Evolutionary conservation across 2,113 vertebrate species (phyloP), one percentile per base, ranked within the genome.

Genomic region (Spilogale gracilis): DNA sequence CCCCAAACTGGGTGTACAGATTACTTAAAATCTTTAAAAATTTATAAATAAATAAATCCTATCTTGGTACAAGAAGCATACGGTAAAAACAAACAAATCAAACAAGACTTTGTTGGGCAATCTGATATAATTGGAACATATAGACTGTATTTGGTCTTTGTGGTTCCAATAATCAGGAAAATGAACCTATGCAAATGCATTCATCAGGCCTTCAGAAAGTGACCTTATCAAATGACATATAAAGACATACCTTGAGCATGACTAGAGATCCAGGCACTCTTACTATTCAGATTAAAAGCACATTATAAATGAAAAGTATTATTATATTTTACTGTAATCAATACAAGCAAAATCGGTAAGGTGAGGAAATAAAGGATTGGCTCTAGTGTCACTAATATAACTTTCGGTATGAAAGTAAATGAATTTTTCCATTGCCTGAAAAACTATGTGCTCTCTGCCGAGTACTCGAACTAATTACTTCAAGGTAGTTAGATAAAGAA

Each of bases 221-320:
- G 48, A 91, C 87, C 89, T 92, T 80, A 71, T 20, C 73, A 86
- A n/a, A 11, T 18, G 30, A 86, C 30, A 25, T 20, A n/a, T 50
- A 86, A 89, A 71, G 16, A 23, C 16, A 20, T 16, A 84, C 2
- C 1, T 8, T 78, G 43, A 78, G 43, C 67, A 4, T 63, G 58
- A 73, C 61, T 17, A 92, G 78, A 88, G 48, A 96, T 71, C 9
- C 9, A 78, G 63, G 32, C 10, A 71, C n/a, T 85, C 58, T 76
- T 30, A n/a, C 4, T n/a, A 10, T 88, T 58, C 13, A 63, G 16
- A 60, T 92, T 74, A 84, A 84, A 89, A 50, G 43, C 20, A 71
- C 32, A 58, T 83, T 73, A 79, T 48, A 97, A 86, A 67, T 90
- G 85, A 89, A 94, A 96, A 54, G 9, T 43, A 50, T 60, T 84